Conservation (phyloP, 2,113 vertebrate genomes). For the Brachionichthys hirsutus region DNA sequence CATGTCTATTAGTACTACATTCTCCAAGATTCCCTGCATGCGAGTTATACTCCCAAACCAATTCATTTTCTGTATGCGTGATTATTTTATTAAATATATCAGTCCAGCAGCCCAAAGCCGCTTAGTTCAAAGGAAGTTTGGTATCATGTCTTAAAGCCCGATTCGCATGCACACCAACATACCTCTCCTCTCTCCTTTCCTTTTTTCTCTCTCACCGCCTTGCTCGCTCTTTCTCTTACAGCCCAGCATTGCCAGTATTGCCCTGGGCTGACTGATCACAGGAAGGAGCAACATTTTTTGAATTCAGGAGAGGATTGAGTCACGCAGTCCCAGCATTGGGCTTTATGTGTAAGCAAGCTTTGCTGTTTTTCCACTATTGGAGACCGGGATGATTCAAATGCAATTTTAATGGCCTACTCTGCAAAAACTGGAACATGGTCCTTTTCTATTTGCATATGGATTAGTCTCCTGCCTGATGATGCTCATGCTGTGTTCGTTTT, state of each 20-base stretch:
- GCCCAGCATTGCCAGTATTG: conserved; percentile 74
- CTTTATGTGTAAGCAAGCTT: conserved; percentile 48
- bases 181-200: conserved; percentile 27
- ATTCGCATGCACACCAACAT: conserved; percentile 37
- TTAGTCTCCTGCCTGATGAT: conserved; percentile 39
- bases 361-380: conserved; percentile 40
- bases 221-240: conserved; percentile 48
- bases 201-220: conserved; percentile 24
- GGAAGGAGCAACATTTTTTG: conserved; percentile 74
- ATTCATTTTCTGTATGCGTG: conserved; percentile 64
- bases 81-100: conserved; percentile 80
- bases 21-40: conserved; percentile 52
- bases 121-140: conserved; percentile 75
- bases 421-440: conserved; percentile 47
- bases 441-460: conserved; percentile 34
- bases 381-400: conserved; percentile 60
- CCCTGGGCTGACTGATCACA: conserved; percentile 77
- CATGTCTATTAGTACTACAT: conserved; percentile 53
- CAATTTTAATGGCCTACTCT: conserved; percentile 66
- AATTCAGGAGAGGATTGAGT: conserved; percentile 75
- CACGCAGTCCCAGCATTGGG: conserved; percentile 61
- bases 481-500: neutral
- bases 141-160: conserved; percentile 69
- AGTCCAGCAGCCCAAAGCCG: conserved; percentile 69
- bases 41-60: conserved; percentile 58